Base-by-base conservation (phyloP, 2,888 invertebrate species). In the Habroteleia sp. region DNA sequence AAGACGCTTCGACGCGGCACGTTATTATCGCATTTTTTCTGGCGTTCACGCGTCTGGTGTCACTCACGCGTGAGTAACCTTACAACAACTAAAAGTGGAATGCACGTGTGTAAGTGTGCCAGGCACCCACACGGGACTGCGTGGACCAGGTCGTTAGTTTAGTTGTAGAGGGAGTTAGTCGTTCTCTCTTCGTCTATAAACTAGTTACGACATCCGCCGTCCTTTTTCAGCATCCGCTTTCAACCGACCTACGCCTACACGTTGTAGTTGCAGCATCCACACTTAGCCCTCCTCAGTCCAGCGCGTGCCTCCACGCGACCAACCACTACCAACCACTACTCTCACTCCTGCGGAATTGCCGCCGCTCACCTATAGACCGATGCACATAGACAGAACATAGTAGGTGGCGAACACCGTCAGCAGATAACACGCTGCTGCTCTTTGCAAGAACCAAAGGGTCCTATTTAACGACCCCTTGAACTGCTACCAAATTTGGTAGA, bases 261-360 rank as follows among this genome's bases (percentile, higher is more conserved):
- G 85, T 81, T 83, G 84, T 85, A 84, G 85, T 84, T 82, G 85
- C 87, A 86, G 86, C 86, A 85, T 86, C 87, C 86, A 86, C 87
- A 86, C 86, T 87, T 85, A 83, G 84, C 84, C 83, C 86, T 85
- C 85, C 83, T 83, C 86, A 86, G 86, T 87, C 85, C 84, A 86
- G 85, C 88, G 88, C 88, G 88, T 88, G 88, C 88, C 88, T 87
- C 87, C 88, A 87, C 87, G 87, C 88, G 87, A 87, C 88, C 87
- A 86, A 83, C 87, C 87, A 85, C 87, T 87, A 86, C 85, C 87
- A 81, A 83, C 83, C 83, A 83, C 83, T 60, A 66, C 79, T 77
- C 77, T 74, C 78, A 76, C 77, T 77, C 77, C 65, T 41, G 74
- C 62, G 48, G 52, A 37, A 74, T 71, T 79, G 78, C 77, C 76